A percentile compares a stretch with the other conserved stretches of the same genome.
Conservation (phyloP, 2,113 vertebrate genomes). For the Blennius ocellaris region DNA sequence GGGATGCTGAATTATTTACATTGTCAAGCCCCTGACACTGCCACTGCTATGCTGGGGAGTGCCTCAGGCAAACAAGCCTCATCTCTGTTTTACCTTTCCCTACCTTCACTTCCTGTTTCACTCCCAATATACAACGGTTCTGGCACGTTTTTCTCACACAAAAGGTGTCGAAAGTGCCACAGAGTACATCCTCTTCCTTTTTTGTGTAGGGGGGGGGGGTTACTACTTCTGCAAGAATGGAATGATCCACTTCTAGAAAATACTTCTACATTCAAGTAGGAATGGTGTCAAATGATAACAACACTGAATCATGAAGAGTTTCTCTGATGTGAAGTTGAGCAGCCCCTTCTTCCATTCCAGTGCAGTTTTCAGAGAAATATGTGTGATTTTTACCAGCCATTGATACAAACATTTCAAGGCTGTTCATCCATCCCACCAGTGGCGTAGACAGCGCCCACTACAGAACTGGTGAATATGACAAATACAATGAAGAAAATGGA, state of each 20-base stretch:
- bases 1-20: conserved; percentile 72
- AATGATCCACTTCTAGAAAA: not conserved
- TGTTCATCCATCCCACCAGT: no score
- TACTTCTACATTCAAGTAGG: not conserved
- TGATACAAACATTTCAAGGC: no score
- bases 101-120: conserved; percentile 26
- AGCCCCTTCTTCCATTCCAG: no score
- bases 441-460: no score
- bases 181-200: no score
- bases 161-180: not conserved
- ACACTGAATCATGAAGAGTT: not conserved
- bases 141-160: not conserved
- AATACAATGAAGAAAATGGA: no score
- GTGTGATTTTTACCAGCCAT: no score
- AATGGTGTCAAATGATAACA: not conserved
- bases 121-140: not conserved
- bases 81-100: conserved; percentile 5
- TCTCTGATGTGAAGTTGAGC: no score
- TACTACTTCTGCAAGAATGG: no score
- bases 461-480: no score
- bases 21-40: conserved; percentile 55
- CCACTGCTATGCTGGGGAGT: conserved; percentile 40
- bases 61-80: conserved; percentile 52
- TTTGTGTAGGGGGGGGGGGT: no score
- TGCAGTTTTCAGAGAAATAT: no score